These are phyloP conservation scores for Caerostris extrusa DNA, from an alignment of 1,140 invertebrate genomes.

Conservation along the genomic window DNA sequence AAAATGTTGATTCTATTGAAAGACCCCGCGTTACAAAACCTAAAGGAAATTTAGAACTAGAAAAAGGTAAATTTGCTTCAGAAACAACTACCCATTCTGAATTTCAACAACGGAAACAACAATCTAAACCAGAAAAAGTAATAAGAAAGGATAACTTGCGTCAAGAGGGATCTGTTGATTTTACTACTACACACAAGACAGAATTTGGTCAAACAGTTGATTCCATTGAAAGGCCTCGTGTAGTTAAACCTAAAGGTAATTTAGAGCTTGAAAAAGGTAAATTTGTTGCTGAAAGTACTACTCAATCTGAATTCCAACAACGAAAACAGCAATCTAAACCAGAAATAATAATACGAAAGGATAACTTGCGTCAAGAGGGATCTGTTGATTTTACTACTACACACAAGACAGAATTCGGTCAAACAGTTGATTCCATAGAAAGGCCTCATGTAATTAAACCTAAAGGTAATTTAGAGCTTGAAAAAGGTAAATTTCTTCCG, in stretches of 20 bases:
- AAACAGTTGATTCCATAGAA: constrained; percentile 79
- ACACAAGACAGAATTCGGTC: not conserved
- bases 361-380: not conserved
- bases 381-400: constrained; percentile 18
- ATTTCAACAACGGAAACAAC: constrained; percentile 46
- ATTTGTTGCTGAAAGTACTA: constrained; percentile 81
- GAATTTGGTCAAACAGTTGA: constrained; percentile 22
- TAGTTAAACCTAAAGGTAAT: constrained; percentile 11
- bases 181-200: constrained; percentile 12
- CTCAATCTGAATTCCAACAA: constrained; percentile 81
- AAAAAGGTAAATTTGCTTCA: not conserved
- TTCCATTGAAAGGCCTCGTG: not conserved
- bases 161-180: constrained; percentile 78
- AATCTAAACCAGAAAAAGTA: constrained; percentile 9
- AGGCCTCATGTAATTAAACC: no score
- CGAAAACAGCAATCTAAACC: constrained; percentile 80
- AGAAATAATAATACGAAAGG: constrained; percentile 78
- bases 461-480: no score
- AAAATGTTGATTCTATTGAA: not conserved
- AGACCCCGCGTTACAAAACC: not conserved
- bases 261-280: constrained; percentile 76
- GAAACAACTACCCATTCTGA: constrained; percentile 52
- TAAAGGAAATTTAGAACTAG: constrained; percentile 15
- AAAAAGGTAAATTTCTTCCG: no score
- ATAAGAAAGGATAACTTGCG: not conserved